Conservation (phyloP, 2,797 vertebrate genomes). For the Lepus oiostolus region DNA sequence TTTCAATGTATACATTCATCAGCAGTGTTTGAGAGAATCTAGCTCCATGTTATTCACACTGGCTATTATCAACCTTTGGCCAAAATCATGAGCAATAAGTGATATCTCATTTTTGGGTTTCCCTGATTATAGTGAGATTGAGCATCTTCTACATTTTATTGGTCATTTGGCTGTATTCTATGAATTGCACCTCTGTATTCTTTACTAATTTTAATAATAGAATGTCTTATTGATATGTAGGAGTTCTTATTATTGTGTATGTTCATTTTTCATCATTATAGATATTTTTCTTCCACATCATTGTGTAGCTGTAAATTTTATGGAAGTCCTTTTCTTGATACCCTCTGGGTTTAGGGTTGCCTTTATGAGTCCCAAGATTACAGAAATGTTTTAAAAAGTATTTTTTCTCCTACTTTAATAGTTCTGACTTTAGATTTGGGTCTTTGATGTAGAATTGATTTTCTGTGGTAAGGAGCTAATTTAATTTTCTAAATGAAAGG, state of each 20-base stretch:
- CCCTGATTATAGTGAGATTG: neutral
- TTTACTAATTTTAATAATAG: conserved; percentile 8
- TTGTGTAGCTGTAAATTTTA: neutral
- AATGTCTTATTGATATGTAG: neutral
- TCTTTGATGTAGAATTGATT: conserved; percentile 7
- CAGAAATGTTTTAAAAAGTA: neutral
- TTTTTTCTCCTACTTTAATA: neutral
- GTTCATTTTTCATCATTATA: neutral
- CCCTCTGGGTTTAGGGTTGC: neutral
- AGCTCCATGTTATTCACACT: neutral
- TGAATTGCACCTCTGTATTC: neutral
- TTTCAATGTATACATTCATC: neutral
- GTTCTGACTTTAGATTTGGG: conserved; percentile 6
- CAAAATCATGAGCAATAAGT: neutral
- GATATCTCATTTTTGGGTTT: neutral
- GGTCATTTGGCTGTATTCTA: neutral
- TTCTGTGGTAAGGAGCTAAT: neutral
- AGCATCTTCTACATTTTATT: neutral
- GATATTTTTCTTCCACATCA: neutral
- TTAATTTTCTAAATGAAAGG: neutral
- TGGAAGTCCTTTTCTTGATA: neutral
- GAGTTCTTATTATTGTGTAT: neutral
- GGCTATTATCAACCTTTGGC: neutral
- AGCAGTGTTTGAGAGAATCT: neutral
- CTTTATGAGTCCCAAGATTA: neutral